A percentile compares a stretch with the other conserved stretches of the same genome.
Conservation (phyloP, 2,888 invertebrate genomes). For the Phaonia tiefii region DNA sequence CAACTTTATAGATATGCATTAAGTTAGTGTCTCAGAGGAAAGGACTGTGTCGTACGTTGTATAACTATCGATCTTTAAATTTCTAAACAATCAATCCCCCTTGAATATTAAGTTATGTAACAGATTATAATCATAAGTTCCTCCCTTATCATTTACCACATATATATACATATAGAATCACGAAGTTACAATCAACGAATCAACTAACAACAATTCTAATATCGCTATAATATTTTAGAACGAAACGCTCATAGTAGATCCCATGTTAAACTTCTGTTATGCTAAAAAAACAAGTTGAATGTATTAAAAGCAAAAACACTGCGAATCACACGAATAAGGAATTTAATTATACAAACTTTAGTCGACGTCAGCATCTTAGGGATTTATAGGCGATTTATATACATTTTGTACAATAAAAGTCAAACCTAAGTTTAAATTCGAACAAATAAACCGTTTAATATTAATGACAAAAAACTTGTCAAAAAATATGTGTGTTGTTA, state of each 20-base stretch:
- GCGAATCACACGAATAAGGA: too few species aligned
- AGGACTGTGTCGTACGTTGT: slow-evolving; percentile 17
- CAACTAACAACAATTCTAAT: not conserved
- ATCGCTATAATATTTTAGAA: not conserved
- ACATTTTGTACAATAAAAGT: too few species aligned
- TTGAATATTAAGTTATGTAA: slow-evolving; percentile 17
- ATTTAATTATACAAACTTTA: too few species aligned
- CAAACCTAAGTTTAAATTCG: too few species aligned
- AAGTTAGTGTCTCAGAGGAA: slow-evolving; percentile 58
- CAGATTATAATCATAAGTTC: not conserved
- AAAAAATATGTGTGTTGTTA: too few species aligned
- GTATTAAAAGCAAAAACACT: too few species aligned
- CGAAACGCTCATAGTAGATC: not conserved
- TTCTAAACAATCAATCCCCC: slow-evolving; percentile 11
- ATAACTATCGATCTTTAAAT: not conserved
- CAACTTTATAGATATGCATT: slow-evolving; percentile 80
- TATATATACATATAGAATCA: slow-evolving; percentile 37
- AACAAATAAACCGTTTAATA: too few species aligned
- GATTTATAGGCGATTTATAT: too few species aligned
- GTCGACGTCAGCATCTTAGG: too few species aligned
- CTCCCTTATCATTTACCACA: slow-evolving; percentile 1
- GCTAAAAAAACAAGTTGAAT: too few species aligned
- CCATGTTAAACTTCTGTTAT: too few species aligned
- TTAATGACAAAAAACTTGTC: too few species aligned
- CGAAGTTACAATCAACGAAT: slow-evolving; percentile 56